Evolutionary conservation across 2,888 invertebrate species (phyloP), one percentile per base, ranked within the genome.

Genomic region (Stenolophus ochropezus): DNA sequence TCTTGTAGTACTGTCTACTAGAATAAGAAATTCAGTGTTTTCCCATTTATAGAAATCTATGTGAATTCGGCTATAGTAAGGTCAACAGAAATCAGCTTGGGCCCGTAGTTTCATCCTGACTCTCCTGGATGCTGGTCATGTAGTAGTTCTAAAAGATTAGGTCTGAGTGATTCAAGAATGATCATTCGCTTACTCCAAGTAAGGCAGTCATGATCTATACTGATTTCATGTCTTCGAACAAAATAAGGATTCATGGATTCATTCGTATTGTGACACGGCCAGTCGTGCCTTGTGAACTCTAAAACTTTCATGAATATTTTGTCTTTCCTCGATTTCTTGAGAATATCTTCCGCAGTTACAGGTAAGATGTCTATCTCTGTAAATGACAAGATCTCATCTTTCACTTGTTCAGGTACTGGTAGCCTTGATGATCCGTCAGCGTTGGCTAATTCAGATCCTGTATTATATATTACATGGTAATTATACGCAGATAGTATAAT

Each of bases 131-230:
- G 74, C n/a, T 75, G 14, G 18, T 74, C 74, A 58, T 82, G 83
- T 0, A 85, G 73, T 49, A 82, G 53, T 20, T 81, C 56, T 4
- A 84, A 49, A 11, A 84, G 61, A 6, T 27, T 49, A 16, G 82
- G 47, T 42, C 82, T 73, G 53, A 82, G 61, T 18, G 47, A 18
- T 65, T 47, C 21, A 51, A 84, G 83, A 20, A 84, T 83, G 14
- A 84, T 82, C 4, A 84, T 83, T 18, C 85, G 69, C 58, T 69
- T 80, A 14, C 84, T 83, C 83, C 83, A 84, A 14, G 83, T 74
- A 23, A 85, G 49, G 76, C 83, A 84, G 16, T 77, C 82, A 42
- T 81, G 47, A 14, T 83, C 80, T 6, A 82, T 33, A 1, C 83
- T 81, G 27, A 84, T 42, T 49, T 82, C 83, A 69, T 81, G 21